These are phyloP conservation scores for Anodontia alba DNA, from an alignment of 2,888 invertebrate species.

Conservation along the genomic window DNA sequence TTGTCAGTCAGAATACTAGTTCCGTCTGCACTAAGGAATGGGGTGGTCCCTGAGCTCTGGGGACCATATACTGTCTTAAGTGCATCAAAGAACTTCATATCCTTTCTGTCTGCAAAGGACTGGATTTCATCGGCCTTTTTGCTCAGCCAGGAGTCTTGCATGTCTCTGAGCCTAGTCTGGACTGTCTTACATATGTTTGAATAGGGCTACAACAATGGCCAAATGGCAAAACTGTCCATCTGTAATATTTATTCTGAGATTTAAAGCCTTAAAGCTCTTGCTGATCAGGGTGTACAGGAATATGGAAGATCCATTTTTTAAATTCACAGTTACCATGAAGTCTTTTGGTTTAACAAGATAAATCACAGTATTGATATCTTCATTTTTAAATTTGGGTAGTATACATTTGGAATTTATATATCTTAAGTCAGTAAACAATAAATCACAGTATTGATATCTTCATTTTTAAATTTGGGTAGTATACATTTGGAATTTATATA, in stretches of 20 bases:
- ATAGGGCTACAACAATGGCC: constrained; percentile 29
- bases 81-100: too few relatives aligned
- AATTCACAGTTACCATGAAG: constrained; percentile 19
- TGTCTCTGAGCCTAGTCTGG: too few relatives aligned
- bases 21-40: too few relatives aligned
- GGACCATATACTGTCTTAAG: too few relatives aligned
- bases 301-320: constrained; percentile 31
- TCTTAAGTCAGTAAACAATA: constrained; percentile 31
- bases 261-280: constrained; percentile 20
- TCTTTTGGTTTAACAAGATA: constrained; percentile 26
- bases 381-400: constrained; percentile 21
- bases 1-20: too few relatives aligned
- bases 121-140: too few relatives aligned
- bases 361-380: constrained; percentile 29
- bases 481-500: constrained; percentile 11
- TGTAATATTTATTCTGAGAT: constrained; percentile 17
- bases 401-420: constrained; percentile 11
- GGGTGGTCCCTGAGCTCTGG: too few relatives aligned
- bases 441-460: constrained; percentile 29
- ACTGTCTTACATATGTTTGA: too few relatives aligned
- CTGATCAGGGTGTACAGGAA: constrained; percentile 17
- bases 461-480: constrained; percentile 21
- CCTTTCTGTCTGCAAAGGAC: too few relatives aligned
- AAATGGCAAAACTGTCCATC: constrained; percentile 31
- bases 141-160: too few relatives aligned